Percentiles rank a stretch among this genome's conserved stretches.
These are phyloP conservation scores for Eupsilia transversa DNA, from an alignment of 2,888 invertebrate genomes.

Conservation along the genomic window DNA sequence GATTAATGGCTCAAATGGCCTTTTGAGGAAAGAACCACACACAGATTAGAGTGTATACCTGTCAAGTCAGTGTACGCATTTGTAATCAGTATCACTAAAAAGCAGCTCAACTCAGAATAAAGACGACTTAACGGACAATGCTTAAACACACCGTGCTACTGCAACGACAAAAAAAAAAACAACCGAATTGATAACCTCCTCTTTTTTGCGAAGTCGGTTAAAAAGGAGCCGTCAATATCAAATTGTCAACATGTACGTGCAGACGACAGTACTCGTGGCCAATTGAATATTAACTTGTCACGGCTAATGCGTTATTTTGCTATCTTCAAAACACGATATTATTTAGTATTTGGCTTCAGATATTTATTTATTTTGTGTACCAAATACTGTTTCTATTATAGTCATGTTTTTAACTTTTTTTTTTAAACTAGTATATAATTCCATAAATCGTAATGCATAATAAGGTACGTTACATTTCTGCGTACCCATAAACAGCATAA, in stretches of 20 bases:
- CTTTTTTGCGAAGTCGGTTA: too few relatives aligned
- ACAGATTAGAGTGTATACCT: not conserved
- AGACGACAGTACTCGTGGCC: not conserved
- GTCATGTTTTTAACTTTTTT: not conserved
- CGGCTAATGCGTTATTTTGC: constrained; percentile 22
- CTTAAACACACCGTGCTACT: not conserved
- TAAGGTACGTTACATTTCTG: not conserved
- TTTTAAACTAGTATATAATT: not conserved
- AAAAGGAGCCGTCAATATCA: not conserved
- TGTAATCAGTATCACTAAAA: too few relatives aligned
- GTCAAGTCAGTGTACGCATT: not conserved
- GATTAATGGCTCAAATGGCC: not conserved
- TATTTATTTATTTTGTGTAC: not conserved
- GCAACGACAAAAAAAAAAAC: not conserved
- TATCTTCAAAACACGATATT: not conserved
- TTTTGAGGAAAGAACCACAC: not conserved
- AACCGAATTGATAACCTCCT: too few relatives aligned
- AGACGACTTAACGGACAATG: too few relatives aligned
- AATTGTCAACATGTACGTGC: not conserved
- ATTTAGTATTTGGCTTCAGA: constrained; percentile 3
- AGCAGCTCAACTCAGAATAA: too few relatives aligned
- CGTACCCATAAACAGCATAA: not conserved
- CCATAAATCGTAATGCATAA: not conserved
- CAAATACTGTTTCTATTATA: not conserved
- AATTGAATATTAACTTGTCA: constrained; percentile 34